phyloP scores from a whole-genome alignment of 2,888 invertebrate genomes.

The Ormia ochracea region DNA sequence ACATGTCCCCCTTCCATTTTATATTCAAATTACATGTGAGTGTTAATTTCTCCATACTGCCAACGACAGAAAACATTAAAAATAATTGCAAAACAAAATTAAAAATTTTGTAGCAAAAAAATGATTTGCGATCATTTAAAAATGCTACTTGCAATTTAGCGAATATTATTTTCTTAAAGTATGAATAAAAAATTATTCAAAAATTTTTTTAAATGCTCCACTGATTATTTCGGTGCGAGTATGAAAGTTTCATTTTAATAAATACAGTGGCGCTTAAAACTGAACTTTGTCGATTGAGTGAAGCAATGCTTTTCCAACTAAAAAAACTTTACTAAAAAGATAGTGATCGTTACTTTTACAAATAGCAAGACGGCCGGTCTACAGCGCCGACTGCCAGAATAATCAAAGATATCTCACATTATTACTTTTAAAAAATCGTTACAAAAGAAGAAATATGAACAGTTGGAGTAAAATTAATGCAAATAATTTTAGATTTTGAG shows the following conservation, averaged over 20 bases:
- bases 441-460: too few relatives aligned
- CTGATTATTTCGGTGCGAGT: slow-evolving; percentile 26
- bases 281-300: too few relatives aligned
- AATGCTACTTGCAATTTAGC: slow-evolving; percentile 29
- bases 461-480: too few relatives aligned
- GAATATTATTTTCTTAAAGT: slow-evolving; percentile 34
- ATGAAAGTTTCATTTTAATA: slow-evolving; percentile 4
- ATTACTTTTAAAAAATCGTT: too few relatives aligned
- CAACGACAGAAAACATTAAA: slow-evolving; percentile 46
- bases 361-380: too few relatives aligned
- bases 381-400: too few relatives aligned
- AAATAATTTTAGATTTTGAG: too few relatives aligned
- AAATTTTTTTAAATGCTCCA: slow-evolving; percentile 35
- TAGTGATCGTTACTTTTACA: too few relatives aligned
- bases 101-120: slow-evolving; percentile 15
- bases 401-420: too few relatives aligned
- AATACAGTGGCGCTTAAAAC: background rate
- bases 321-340: too few relatives aligned
- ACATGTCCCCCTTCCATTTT: background rate
- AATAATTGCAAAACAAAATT: slow-evolving; percentile 50
- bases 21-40: slow-evolving; percentile 62
- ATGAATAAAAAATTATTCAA: background rate
- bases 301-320: too few relatives aligned
- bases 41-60: slow-evolving; percentile 64
- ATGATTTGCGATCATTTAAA: slow-evolving; percentile 22